Evolutionary conservation across 2,888 invertebrate species (phyloP).

Genomic region (Acanthosepion pharaonis): DNA sequence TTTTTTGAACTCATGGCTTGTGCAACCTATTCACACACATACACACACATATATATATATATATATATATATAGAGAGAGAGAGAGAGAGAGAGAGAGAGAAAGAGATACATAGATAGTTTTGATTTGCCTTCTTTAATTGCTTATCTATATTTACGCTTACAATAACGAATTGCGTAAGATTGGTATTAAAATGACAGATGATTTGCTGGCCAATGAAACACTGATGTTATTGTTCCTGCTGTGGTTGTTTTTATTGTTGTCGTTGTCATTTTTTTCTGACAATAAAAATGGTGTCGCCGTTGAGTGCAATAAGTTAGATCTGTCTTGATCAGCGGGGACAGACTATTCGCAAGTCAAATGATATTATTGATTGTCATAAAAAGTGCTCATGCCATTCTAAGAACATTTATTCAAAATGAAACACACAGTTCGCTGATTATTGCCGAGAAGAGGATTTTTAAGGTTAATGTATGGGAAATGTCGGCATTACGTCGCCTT

Average conservation of each 20-base stretch:
- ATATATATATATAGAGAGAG: no score
- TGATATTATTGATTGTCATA: not conserved
- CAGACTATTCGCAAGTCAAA: not conserved
- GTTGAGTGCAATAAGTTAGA: not conserved
- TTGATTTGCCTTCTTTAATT: no score
- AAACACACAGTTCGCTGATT: not conserved
- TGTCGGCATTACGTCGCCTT: not conserved
- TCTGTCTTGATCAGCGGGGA: not conserved
- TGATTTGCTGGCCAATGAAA: not conserved
- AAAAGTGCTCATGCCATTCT: not conserved
- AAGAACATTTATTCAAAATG: not conserved
- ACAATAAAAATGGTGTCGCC: not conserved
- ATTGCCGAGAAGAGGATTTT: not conserved
- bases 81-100: no score
- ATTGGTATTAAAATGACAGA: not conserved
- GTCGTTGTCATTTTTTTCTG: not conserved
- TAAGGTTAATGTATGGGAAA: not conserved
- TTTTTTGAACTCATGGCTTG: no score
- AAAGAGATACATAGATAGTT: no score
- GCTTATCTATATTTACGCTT: no score
- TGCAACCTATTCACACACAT: no score
- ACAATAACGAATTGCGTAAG: no score
- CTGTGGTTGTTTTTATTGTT: no score
- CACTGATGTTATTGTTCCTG: no score
- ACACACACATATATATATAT: no score